phyloP scores from a whole-genome alignment of 2,113 vertebrate genomes.

The Butastur rufipennis region DNA sequence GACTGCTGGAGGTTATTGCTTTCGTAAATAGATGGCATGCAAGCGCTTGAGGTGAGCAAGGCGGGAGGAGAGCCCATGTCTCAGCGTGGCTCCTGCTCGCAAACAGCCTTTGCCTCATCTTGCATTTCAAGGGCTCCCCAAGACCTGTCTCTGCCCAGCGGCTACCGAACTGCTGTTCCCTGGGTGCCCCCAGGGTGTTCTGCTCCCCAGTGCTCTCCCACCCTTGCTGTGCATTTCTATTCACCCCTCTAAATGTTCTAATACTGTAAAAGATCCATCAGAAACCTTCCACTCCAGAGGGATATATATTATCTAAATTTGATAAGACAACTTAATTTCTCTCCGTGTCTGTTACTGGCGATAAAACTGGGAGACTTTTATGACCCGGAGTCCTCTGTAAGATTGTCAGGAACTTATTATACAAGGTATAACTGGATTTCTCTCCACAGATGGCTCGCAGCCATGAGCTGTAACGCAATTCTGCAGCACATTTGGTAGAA shows the following conservation, averaged over 20 bases:
- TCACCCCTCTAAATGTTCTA: slow-evolving; percentile 49
- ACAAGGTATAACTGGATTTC: slow-evolving; percentile 85
- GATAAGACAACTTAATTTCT: slow-evolving; percentile 86
- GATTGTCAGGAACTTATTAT: slow-evolving; percentile 85
- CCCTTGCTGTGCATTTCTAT: not conserved
- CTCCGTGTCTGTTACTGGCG: slow-evolving; percentile 79
- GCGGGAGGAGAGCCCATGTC: not conserved
- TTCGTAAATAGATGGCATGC: not conserved
- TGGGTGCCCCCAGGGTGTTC: not conserved
- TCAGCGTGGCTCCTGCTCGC: not conserved
- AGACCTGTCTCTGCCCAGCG: fast-evolving
- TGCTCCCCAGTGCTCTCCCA: not conserved
- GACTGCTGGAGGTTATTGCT: not conserved
- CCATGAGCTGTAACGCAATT: slow-evolving; percentile 77
- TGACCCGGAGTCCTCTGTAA: slow-evolving; percentile 78
- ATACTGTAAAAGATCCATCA: slow-evolving; percentile 65
- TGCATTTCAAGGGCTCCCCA: not conserved
- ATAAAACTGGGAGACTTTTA: slow-evolving; percentile 83
- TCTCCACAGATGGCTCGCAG: slow-evolving; percentile 79
- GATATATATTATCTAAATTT: slow-evolving; percentile 84
- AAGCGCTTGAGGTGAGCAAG: not conserved
- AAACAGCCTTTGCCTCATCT: not conserved
- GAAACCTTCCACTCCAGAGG: slow-evolving; percentile 71
- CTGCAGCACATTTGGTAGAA: slow-evolving; percentile 76
- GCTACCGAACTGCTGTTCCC: not conserved